Evolutionary conservation across 2,797 vertebrate species (phyloP).

Genomic region (Furcifer pardalis): DNA sequence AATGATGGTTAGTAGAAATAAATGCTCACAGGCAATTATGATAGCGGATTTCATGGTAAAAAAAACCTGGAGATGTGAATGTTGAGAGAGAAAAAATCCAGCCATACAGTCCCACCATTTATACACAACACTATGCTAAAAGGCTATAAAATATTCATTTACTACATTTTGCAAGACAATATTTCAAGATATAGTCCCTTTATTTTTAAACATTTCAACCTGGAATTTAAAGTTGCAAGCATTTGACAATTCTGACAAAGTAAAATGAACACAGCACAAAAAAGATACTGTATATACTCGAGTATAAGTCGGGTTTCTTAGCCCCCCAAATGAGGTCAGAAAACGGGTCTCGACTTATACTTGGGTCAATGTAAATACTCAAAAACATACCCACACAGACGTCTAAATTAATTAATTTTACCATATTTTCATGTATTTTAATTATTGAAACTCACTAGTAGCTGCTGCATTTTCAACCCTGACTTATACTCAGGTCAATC

Average conservation of each 20-base stretch:
- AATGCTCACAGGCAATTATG: background rate
- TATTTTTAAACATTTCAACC: background rate
- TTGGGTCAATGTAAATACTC: too few relatives aligned
- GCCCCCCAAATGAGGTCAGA: too few relatives aligned
- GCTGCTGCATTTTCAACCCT: too few relatives aligned
- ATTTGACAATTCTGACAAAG: background rate
- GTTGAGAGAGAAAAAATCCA: conserved; percentile 16
- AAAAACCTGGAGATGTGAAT: conserved; percentile 19
- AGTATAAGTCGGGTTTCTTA: too few relatives aligned
- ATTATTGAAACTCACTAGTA: too few relatives aligned
- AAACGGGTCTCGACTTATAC: too few relatives aligned
- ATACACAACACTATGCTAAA: conserved; percentile 5
- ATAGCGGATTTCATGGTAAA: background rate
- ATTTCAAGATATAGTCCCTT: background rate
- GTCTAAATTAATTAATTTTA: too few relatives aligned
- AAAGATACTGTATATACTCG: background rate
- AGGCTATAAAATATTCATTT: conserved; percentile 24
- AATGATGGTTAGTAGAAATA: background rate
- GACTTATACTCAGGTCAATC: too few relatives aligned
- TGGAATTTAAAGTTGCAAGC: conserved; percentile 1
- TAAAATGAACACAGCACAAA: background rate
- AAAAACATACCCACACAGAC: too few relatives aligned
- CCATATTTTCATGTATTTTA: too few relatives aligned
- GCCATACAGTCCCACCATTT: background rate
- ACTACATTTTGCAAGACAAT: background rate